Evolutionary conservation across 64 coral and sea anemone species (phyloP).

Genomic region (Stichodactyla mertensii): DNA sequence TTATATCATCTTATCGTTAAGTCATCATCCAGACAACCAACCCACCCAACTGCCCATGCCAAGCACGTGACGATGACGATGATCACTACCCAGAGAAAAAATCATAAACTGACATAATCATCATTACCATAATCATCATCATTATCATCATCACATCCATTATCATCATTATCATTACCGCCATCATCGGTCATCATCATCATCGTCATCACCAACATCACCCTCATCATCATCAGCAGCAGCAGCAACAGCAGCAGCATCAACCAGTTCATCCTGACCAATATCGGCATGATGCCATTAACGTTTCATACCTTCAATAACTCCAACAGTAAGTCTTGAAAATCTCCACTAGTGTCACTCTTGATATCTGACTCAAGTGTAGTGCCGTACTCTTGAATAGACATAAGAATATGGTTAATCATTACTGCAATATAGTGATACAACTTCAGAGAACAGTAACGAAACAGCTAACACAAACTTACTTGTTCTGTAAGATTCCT

Average conservation of each 20-base stretch:
- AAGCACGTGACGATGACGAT: background rate
- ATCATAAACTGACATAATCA: background rate
- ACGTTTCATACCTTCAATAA: constrained; percentile 38
- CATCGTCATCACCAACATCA: background rate
- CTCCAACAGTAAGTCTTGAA: constrained; percentile 58
- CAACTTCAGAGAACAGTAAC: background rate
- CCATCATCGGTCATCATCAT: background rate
- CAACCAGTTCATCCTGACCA: background rate
- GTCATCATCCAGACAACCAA: background rate
- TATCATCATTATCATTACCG: background rate
- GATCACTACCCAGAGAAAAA: background rate
- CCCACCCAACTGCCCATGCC: background rate
- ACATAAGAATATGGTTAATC: background rate
- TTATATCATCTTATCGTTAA: background rate
- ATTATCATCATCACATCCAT: background rate
- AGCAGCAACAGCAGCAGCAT: background rate
- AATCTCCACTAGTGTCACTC: constrained; percentile 78
- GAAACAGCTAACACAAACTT: background rate
- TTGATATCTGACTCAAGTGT: constrained; percentile 53
- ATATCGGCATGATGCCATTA: background rate
- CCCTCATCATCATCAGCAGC: too few species aligned
- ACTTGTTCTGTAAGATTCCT: constrained; percentile 42
- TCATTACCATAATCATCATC: background rate
- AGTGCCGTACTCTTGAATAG: constrained; percentile 35
- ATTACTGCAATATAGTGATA: background rate